Evolutionary conservation across 2,797 vertebrate species (phyloP).

Genomic region (Amazona finschi): DNA sequence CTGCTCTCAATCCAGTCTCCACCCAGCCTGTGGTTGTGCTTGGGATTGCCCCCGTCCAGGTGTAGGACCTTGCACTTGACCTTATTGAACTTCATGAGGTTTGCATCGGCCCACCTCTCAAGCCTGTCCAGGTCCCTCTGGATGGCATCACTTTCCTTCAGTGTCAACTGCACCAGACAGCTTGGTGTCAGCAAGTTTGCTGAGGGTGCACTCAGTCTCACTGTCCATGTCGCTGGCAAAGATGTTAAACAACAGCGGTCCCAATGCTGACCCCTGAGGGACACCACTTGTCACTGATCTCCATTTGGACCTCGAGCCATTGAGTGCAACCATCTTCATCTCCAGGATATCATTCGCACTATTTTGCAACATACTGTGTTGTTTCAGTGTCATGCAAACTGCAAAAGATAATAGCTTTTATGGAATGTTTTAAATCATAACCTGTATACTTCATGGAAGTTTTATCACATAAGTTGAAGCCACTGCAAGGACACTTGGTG

Average conservation of each 20-base stretch:
- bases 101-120: not conserved
- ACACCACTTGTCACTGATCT: not conserved
- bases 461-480: constrained; percentile 23
- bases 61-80: not conserved
- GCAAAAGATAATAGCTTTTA: constrained; percentile 34
- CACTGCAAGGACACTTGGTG: not conserved
- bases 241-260: not conserved
- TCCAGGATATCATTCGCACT: not conserved
- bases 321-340: not conserved
- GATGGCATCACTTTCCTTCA: not conserved
- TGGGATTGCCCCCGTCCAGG: not conserved
- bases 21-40: not conserved
- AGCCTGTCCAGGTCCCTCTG: not conserved
- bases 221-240: not conserved
- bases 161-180: not conserved
- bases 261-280: not conserved
- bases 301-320: not conserved
- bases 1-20: not conserved
- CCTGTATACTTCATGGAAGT: constrained; percentile 13
- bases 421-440: constrained; percentile 46
- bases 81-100: not conserved
- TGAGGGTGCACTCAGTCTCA: not conserved
- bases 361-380: constrained; percentile 16
- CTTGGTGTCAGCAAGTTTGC: not conserved
- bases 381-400: constrained; percentile 37